A percentile compares a stretch with the other conserved stretches of the same genome.
These are phyloP conservation scores for Delphinus delphis DNA, from an alignment of 2,113 vertebrate genomes.

Conservation along the genomic window DNA sequence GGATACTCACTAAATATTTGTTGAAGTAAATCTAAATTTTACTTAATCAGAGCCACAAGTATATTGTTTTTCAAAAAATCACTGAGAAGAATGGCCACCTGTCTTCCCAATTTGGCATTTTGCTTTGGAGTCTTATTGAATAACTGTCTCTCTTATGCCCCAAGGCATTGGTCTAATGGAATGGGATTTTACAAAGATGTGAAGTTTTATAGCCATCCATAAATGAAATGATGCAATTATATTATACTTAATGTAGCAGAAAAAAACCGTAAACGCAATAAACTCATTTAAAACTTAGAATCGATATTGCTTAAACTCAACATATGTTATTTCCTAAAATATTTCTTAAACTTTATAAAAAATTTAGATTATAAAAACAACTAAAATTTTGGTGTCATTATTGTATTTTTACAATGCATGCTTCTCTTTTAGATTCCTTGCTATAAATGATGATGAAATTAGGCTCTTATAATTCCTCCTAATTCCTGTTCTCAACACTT, in stretches of 20 bases:
- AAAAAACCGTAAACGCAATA: not conserved
- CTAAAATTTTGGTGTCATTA: not conserved
- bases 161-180: not conserved
- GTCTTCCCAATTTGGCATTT: not conserved
- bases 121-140: not conserved
- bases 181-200: not conserved
- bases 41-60: not conserved
- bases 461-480: not conserved
- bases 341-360: not conserved
- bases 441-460: not conserved
- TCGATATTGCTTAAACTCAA: not conserved
- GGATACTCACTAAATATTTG: not conserved
- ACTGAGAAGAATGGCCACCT: not conserved
- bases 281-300: not conserved
- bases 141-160: not conserved
- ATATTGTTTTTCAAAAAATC: not conserved
- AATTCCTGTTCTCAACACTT: not conserved
- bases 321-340: not conserved
- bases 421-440: not conserved
- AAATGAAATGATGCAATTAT: slow-evolving; percentile 24
- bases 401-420: not conserved
- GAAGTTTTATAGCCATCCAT: not conserved
- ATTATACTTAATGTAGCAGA: not conserved
- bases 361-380: not conserved
- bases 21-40: not conserved